Base-by-base conservation (phyloP, 2,797 vertebrate genomes). In the Mormyrus proboscirostris region DNA sequence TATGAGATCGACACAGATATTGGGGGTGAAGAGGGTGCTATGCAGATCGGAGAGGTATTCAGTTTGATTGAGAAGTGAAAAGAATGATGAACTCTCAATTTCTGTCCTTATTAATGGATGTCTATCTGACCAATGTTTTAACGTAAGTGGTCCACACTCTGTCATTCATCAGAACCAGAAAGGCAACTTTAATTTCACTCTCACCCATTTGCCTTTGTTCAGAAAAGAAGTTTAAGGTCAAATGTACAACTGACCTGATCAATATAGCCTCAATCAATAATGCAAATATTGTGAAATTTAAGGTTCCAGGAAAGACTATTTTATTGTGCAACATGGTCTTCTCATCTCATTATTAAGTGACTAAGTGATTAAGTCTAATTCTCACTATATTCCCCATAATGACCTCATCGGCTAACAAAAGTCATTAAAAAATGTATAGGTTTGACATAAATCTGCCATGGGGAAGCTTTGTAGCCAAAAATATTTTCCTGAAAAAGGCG, bases 151-250 rank as follows among this genome's bases (percentile, higher is more conserved):
- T 12, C 47, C 47, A 50, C 49, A 25, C 8, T 55, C 85, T 86
- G 5, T 57, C 86, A 41, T 44, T 59, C 53, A 41, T 33, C 51
- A 87, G 51, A 57, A 16, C 29, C 29, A 47, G 16, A 41, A 9
- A 41, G 14, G 33, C 53, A 19, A n/a, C 6, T 57, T 86, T 41
- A 44, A 59, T 87, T 57, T 33, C 33, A 87, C 47, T 25, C 83
- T 33, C 53, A 9, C 86, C 51, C 86, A 86, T 53, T 87, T 87
- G 85, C 19, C 53, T 87, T 44, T 57, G 51, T 59, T 87, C 51
- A 57, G 86, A 33, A 38, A 38, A 41, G 1, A 87, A 8, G 1
- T 53, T 55, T 51, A 85, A 14, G 53, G 53, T 51, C 12, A 87
- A 57, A 10, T 86, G 51, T 86, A 38, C 12, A 87, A 59, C 29